phyloP scores from a whole-genome alignment of 2,888 invertebrate genomes.

The Cephus pygmeus region DNA sequence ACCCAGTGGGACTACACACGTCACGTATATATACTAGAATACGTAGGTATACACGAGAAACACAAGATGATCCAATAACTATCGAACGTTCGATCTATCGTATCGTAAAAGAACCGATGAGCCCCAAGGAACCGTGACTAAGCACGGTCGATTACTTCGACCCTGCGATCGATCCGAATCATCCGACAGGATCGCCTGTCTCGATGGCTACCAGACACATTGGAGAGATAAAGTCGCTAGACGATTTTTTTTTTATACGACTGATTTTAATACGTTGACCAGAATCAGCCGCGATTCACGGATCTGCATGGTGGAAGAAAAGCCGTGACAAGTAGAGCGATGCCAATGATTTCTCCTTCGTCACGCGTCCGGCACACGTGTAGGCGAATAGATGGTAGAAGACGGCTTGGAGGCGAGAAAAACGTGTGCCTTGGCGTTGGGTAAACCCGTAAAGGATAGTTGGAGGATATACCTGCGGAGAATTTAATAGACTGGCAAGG shows the following conservation, averaged over 20 bases:
- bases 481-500: not conserved
- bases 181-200: not conserved
- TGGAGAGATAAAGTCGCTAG: not conserved
- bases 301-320: not conserved
- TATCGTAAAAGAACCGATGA: not conserved
- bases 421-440: not conserved
- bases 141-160: not conserved
- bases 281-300: not conserved
- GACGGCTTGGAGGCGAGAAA: not conserved
- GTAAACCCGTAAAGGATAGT: not conserved
- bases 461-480: not conserved
- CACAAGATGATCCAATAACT: not conserved
- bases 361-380: not conserved
- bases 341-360: not conserved
- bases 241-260: not conserved
- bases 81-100: not conserved
- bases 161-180: not conserved
- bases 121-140: not conserved
- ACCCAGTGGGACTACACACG: not conserved
- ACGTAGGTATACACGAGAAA: too few species aligned
- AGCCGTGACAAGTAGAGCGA: not conserved
- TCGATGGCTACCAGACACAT: not conserved
- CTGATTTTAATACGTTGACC: not conserved
- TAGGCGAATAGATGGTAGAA: not conserved
- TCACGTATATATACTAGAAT: not conserved